Evolutionary conservation across 2,113 vertebrate species (phyloP), one percentile per base, ranked within the genome.

Genomic region (Pampusana beccarii): DNA sequence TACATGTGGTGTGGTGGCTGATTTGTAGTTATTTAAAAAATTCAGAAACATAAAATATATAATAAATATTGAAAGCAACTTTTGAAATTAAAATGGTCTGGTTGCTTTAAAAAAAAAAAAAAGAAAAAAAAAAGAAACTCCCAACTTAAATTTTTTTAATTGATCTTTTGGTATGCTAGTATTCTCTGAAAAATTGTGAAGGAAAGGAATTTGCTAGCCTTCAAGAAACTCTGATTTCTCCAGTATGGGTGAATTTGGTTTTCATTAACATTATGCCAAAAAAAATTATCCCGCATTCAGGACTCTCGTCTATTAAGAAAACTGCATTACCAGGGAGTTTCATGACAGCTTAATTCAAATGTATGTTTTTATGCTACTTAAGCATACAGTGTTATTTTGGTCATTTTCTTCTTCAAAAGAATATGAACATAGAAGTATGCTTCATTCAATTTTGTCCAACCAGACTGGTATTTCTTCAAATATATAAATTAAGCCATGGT

Each of bases 391-490:
- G 75, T 57, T 82, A 65, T 51, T 51, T 69, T n/a, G 24, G 25
- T 69, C n/a, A 31, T 65, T 94, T 89, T 95, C 94, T 94, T 84
- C 80, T 92, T 93, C 65, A 83, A 75, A 97, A 92, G 20, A 94
- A 19, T 71, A n/a, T 72, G 70, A 64, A 71, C 48, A 58, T 17
- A 48, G 26, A 91, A 58, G 8, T 38, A 40, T 48, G 7, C 7
- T 67, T 80, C 19, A 34, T 93, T 88, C 12, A 57, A 0, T 67
- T 84, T 78, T 80, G 10, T 81, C 70, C 29, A 61, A 16, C 16
- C 56, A 74, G 42, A 53, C 28, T 31, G 31, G 3, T 34, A 51
- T 54, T 91, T 87, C 94, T 31, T 78, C 29, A 65, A 50, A 38
- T 56, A 58, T 0, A 2, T 34, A 78, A 66, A 79, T 74, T 61